These are phyloP conservation scores for Anoura caudifer DNA, from an alignment of 2,113 vertebrate species.

Conservation along the genomic window DNA sequence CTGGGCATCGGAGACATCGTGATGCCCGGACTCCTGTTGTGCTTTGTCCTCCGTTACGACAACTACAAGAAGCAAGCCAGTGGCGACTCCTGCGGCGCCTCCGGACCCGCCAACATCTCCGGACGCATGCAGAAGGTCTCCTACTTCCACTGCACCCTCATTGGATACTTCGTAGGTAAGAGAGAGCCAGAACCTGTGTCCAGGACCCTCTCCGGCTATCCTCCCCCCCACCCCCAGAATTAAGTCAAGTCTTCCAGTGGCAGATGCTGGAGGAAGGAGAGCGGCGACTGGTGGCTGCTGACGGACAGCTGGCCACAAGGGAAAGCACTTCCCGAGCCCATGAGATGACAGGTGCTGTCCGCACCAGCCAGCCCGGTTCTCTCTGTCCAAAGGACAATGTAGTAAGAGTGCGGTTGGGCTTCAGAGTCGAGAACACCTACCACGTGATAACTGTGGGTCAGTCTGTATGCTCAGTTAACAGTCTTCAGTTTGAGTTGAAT, in stretches of 20 bases:
- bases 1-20: slow-evolving; percentile 98
- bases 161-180: slow-evolving; percentile 99
- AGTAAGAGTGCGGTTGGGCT: neutral
- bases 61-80: slow-evolving; percentile 98
- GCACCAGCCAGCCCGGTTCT: neutral
- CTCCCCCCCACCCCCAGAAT: neutral
- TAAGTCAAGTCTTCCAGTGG: neutral
- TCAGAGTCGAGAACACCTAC: neutral
- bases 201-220: neutral
- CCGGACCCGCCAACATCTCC: slow-evolving; percentile 89
- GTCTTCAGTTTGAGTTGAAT: neutral
- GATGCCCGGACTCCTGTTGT: slow-evolving; percentile 98
- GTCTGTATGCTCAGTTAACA: neutral
- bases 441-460: neutral
- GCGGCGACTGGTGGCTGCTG: neutral
- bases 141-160: slow-evolving; percentile 99
- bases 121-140: slow-evolving; percentile 99
- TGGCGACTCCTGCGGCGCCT: slow-evolving; percentile 84
- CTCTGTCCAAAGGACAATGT: accelerated
- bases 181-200: neutral
- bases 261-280: neutral
- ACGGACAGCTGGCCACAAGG: no score
- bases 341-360: neutral
- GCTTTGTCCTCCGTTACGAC: slow-evolving; percentile 97
- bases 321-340: neutral